These are phyloP conservation scores for Drosophila albomicans DNA, from an alignment of 1,140 invertebrate genomes.

Conservation along the genomic window DNA sequence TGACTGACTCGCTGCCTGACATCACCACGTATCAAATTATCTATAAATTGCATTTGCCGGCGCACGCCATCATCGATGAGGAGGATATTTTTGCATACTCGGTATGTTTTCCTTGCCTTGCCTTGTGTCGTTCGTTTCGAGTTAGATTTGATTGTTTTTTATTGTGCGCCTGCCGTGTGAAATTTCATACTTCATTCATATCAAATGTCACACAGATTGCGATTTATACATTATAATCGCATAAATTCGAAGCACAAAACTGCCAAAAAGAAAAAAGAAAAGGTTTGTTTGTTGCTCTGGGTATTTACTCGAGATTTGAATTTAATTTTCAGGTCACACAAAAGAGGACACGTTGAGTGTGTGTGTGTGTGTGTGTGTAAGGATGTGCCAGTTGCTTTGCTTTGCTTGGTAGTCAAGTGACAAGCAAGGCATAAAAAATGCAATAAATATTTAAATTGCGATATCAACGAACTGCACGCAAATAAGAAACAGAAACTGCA, in stretches of 20 bases:
- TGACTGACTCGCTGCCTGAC: conserved; percentile 50
- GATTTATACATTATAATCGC: conserved; percentile 9
- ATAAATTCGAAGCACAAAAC: conserved; percentile 24
- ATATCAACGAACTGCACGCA: conserved; percentile 77
- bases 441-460: conserved; percentile 81
- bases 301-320: conserved; percentile 78
- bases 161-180: conserved; percentile 53
- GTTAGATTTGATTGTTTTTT: conserved; percentile 45
- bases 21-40: conserved; percentile 75
- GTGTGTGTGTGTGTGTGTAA: conserved; percentile 16
- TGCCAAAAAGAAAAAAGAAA: conserved; percentile 13
- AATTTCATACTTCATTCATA: conserved; percentile 72
- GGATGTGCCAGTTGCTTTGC: conserved; percentile 17
- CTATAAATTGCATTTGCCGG: conserved; percentile 74
- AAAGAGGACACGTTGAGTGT: conserved; percentile 37
- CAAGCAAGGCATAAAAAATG: conserved; percentile 72
- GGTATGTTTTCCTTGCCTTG: too few species aligned
- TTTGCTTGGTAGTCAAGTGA: conserved; percentile 58
- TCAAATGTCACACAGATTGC: conserved; percentile 37
- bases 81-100: conserved; percentile 38
- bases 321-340: conserved; percentile 80
- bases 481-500: conserved; percentile 46
- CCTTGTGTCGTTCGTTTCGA: background rate
- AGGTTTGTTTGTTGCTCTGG: conserved; percentile 30
- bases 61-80: conserved; percentile 70